phyloP scores from a whole-genome alignment of 1,140 invertebrate genomes.

The Drosophila sturtevanti region DNA sequence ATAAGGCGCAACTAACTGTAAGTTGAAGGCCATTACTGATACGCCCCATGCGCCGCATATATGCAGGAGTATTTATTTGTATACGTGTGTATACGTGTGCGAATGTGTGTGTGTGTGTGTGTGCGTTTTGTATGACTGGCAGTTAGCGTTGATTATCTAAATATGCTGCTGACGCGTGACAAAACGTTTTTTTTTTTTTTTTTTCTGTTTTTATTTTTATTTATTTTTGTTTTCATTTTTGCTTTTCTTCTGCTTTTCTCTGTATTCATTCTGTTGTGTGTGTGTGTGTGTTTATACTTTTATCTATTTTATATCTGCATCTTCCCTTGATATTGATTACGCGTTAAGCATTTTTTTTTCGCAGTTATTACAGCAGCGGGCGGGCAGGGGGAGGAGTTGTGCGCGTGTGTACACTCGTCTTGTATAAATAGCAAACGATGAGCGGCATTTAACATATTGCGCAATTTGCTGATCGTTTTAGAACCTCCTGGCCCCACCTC shows the following conservation, averaged over 20 bases:
- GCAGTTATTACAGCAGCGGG: constrained; percentile 31
- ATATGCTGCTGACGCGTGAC: constrained; percentile 67
- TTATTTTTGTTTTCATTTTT: constrained; percentile 6
- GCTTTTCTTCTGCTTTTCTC: constrained; percentile 12
- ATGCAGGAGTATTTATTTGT: constrained; percentile 22
- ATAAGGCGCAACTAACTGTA: constrained; percentile 75
- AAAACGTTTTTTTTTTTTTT: constrained; percentile 45
- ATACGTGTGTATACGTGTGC: not conserved
- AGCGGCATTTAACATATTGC: constrained; percentile 73
- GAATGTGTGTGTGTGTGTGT: constrained; percentile 7
- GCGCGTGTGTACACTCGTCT: constrained; percentile 20
- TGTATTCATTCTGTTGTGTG: not conserved
- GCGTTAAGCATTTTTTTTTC: constrained; percentile 2
- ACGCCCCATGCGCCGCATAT: constrained; percentile 67
- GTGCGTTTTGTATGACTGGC: constrained; percentile 42
- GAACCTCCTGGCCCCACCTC: not conserved
- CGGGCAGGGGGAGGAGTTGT: not conserved
- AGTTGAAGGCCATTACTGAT: constrained; percentile 81
- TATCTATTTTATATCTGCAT: constrained; percentile 53
- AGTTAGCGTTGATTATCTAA: constrained; percentile 78
- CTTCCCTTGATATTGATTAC: constrained; percentile 55
- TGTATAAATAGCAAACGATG: constrained; percentile 15
- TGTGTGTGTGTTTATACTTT: constrained; percentile 4
- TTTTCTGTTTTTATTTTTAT: constrained; percentile 33
- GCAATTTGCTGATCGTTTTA: constrained; percentile 65